Evolutionary conservation across 2,797 vertebrate genomes (phyloP).

Genomic region (Cheirogaleus major): DNA sequence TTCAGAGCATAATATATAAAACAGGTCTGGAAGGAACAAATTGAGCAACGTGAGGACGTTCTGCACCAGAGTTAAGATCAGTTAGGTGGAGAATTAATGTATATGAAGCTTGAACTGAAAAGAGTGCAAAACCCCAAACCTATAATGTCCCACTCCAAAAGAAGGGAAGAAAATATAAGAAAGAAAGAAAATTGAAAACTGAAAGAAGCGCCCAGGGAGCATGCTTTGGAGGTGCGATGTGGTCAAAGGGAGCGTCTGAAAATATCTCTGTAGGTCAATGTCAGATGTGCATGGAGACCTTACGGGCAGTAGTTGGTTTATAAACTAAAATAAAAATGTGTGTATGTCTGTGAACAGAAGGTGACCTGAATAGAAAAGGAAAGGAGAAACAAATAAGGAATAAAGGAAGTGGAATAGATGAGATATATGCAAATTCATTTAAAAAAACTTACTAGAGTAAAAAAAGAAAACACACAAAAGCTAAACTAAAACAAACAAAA

Average conservation of each 20-base stretch:
- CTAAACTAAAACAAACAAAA: not conserved
- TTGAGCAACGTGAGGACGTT: not conserved
- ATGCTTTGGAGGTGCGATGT: not conserved
- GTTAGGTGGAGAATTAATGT: not conserved
- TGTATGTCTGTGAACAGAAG: not conserved
- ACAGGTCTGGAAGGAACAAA: not conserved
- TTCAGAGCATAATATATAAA: not conserved
- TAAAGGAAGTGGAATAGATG: not conserved
- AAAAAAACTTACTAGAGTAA: not conserved
- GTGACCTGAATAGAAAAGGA: not conserved
- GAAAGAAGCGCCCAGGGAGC: not conserved
- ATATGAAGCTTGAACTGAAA: conserved; percentile 16
- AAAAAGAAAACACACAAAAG: not conserved
- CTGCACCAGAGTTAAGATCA: not conserved
- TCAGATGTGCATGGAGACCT: not conserved
- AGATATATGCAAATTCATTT: not conserved
- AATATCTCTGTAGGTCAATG: not conserved
- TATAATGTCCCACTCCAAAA: not conserved
- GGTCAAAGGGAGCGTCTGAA: not conserved
- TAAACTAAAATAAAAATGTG: not conserved
- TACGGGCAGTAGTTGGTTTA: not conserved
- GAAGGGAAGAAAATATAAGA: not conserved
- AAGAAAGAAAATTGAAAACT: not conserved
- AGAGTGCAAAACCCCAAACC: not conserved
- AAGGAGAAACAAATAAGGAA: not conserved